These are phyloP conservation scores for Synanthedon formicaeformis DNA, from an alignment of 2,888 invertebrate species.

Conservation along the genomic window DNA sequence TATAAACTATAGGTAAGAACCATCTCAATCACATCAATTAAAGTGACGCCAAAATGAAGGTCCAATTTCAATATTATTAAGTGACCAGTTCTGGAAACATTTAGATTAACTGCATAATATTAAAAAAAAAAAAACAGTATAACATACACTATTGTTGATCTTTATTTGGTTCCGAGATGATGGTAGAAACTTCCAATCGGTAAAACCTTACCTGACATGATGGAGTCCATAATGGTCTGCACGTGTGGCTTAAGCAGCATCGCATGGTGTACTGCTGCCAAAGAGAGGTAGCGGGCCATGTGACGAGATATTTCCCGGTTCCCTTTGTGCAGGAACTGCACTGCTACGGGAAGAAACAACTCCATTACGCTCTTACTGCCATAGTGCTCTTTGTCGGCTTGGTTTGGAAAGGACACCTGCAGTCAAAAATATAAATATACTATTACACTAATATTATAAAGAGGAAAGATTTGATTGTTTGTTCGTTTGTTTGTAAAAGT, in stretches of 20 bases:
- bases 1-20: too few species aligned
- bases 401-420: constrained; percentile 60
- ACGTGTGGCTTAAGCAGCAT: constrained; percentile 87
- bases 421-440: too few species aligned
- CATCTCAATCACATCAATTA: too few species aligned
- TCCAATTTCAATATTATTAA: too few species aligned
- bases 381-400: constrained; percentile 66
- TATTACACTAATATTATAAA: too few species aligned
- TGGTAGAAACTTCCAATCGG: constrained; percentile 5
- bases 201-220: constrained; percentile 77
- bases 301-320: constrained; percentile 91
- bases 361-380: constrained; percentile 79
- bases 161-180: not conserved
- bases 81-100: not conserved
- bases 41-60: too few species aligned
- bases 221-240: constrained; percentile 90
- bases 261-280: constrained; percentile 93
- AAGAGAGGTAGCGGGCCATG: constrained; percentile 90
- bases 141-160: too few species aligned
- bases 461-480: too few species aligned
- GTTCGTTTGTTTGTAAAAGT: too few species aligned
- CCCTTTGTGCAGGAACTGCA: constrained; percentile 90
- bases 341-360: constrained; percentile 87
- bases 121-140: too few species aligned
- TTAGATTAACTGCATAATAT: not conserved